Evolutionary conservation across 2,888 invertebrate species (phyloP).

Genomic region (Phortica okadai): DNA sequence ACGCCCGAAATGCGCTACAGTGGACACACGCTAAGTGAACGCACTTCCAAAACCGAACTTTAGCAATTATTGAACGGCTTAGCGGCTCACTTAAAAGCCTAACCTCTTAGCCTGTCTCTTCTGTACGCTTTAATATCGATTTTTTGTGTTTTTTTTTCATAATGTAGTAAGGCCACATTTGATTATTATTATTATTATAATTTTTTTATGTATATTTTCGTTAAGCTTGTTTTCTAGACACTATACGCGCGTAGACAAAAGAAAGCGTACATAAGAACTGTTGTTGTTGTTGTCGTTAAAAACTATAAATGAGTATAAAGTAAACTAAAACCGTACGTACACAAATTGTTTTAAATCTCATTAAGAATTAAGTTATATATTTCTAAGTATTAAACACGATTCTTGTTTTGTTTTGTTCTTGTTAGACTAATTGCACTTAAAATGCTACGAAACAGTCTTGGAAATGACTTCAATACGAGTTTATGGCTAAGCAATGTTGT

Average conservation of each 20-base stretch:
- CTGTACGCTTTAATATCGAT: neutral
- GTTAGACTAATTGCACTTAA: constrained; percentile 28
- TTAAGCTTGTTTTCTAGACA: constrained; percentile 25
- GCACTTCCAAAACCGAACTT: no score
- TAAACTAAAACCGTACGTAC: neutral
- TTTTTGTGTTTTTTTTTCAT: constrained; percentile 50
- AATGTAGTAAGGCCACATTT: constrained; percentile 66
- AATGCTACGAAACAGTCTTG: constrained; percentile 20
- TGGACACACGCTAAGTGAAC: neutral
- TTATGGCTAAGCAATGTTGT: neutral
- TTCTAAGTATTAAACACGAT: no score
- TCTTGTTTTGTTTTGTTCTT: no score
- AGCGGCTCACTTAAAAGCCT: no score
- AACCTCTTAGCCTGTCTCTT: no score
- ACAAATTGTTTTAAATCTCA: constrained; percentile 8
- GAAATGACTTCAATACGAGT: constrained; percentile 19
- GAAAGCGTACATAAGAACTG: neutral
- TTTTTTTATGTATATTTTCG: neutral
- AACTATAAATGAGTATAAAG: neutral
- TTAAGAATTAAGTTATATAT: no score
- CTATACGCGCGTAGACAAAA: neutral
- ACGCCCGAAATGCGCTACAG: neutral
- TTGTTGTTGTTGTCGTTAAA: neutral
- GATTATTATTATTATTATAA: constrained; percentile 48
- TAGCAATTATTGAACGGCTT: no score